Evolutionary conservation across 2,113 vertebrate species (phyloP), one percentile per base, ranked within the genome.

Genomic region (Ceuthmochares aereus): DNA sequence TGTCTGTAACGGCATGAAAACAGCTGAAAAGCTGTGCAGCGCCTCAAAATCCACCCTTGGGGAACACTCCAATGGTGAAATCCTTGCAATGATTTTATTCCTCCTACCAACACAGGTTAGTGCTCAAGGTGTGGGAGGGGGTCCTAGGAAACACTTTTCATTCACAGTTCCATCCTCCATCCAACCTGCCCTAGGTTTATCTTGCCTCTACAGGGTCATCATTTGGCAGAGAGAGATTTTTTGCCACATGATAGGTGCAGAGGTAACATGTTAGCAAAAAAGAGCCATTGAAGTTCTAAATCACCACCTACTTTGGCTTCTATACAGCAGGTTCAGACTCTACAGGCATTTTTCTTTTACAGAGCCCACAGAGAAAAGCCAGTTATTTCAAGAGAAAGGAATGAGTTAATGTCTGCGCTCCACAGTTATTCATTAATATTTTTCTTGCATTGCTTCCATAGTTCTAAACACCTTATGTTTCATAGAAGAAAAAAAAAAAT

Each of bases 361-460:
- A 9, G 77, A 96, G 64, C 77, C 84, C 89, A 91, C 91, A 74
- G 90, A 93, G 90, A 80, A 96, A 96, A 96, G 63, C 55, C 79
- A 64, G 36, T 94, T 96, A 83, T 95, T 96, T 97, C 93, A 96
- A 97, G 64, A 89, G 90, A 96, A 96, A 95, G 95, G 92, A 96
- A 95, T 96, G 90, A 52, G 2, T 94, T 95, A 88, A 95, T 95
- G 90, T 86, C 93, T 93, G 92, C 64, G 18, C 90, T 94, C 79
- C 9, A 12, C 83, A 90, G 92, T 95, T 96, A 94, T 95, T 96
- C 95, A 84, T 97, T 95, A 95, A 88, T 96, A 95, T 94, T 95
- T 95, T 96, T 93, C 90, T 95, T 89, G 95, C 68, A 8, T 49
- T 1, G 19, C 64, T 94, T 96, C 92, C 90, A 95, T 72, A 77